Conservation (phyloP, 2,888 invertebrate species). For the Leucophora obtusa region DNA sequence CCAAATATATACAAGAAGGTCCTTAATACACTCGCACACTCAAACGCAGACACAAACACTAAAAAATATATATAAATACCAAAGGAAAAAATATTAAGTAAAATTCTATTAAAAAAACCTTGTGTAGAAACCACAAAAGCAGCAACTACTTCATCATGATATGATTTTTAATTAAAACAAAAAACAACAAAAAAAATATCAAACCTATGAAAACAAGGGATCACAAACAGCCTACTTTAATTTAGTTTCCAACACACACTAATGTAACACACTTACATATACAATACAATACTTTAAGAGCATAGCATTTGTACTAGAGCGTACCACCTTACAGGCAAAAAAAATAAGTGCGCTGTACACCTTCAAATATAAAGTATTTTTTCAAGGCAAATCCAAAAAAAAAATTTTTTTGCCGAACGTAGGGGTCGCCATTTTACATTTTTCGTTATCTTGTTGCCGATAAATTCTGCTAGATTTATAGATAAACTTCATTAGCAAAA, state of each 20-base stretch:
- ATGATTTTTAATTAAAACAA: slow-evolving; percentile 40
- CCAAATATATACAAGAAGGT: not conserved
- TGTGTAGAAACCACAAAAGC: slow-evolving; percentile 4
- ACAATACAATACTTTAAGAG: not conserved
- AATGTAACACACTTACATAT: not conserved
- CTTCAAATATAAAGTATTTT: no score
- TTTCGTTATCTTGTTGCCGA: no score
- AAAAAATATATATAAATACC: slow-evolving; percentile 29
- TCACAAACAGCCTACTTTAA: not conserved
- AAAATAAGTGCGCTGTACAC: no score
- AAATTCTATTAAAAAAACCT: slow-evolving; percentile 13
- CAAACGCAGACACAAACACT: not conserved
- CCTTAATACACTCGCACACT: slow-evolving; percentile 5
- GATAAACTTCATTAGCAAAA: no score
- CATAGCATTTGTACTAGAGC: not conserved
- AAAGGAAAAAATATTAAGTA: slow-evolving; percentile 28
- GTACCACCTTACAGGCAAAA: no score
- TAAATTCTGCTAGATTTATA: no score
- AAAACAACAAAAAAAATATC: not conserved
- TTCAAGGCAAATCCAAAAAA: no score
- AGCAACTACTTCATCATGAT: slow-evolving; percentile 7
- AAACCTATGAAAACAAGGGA: not conserved
- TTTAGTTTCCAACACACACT: not conserved
- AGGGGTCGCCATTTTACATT: no score
- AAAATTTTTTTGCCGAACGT: no score